Evolutionary conservation across 2,797 vertebrate genomes (phyloP).

Genomic region (Crossoptilon crossoptilon): DNA sequence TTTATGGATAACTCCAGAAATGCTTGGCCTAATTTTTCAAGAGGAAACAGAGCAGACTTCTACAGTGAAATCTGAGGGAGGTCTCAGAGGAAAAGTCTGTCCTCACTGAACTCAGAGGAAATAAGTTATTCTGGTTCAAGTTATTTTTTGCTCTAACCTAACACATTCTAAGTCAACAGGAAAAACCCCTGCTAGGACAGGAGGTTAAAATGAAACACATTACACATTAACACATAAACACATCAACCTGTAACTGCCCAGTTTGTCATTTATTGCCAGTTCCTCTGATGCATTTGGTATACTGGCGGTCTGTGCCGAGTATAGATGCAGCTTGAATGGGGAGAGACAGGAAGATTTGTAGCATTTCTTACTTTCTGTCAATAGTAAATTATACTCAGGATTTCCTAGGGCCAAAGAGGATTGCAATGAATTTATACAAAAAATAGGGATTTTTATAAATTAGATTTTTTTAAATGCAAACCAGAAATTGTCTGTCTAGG

Average conservation of each 20-base stretch:
- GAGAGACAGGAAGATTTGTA: background rate
- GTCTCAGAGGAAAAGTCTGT: background rate
- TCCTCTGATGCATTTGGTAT: background rate
- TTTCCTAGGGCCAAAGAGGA: background rate
- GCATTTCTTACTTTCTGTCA: background rate
- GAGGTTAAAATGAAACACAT: background rate
- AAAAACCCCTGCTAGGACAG: background rate
- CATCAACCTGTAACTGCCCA: background rate
- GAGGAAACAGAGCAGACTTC: background rate
- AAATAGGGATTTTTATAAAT: background rate
- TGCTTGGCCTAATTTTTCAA: background rate
- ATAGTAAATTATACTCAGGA: background rate
- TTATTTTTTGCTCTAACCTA: background rate
- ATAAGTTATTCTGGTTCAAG: background rate
- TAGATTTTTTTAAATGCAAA: background rate
- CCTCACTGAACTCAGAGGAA: background rate
- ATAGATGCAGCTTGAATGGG: background rate
- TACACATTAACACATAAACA: fast-evolving
- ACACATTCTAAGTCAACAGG: background rate
- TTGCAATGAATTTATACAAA: background rate
- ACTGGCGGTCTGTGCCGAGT: background rate
- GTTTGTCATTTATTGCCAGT: background rate
- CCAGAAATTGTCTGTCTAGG: background rate
- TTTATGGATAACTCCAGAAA: background rate
- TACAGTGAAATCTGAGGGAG: background rate